A percentile compares a stretch with the other conserved stretches of the same genome.
These are phyloP conservation scores for Pentalonia nigronervosa DNA, from an alignment of 1,140 invertebrate species.

Conservation along the genomic window DNA sequence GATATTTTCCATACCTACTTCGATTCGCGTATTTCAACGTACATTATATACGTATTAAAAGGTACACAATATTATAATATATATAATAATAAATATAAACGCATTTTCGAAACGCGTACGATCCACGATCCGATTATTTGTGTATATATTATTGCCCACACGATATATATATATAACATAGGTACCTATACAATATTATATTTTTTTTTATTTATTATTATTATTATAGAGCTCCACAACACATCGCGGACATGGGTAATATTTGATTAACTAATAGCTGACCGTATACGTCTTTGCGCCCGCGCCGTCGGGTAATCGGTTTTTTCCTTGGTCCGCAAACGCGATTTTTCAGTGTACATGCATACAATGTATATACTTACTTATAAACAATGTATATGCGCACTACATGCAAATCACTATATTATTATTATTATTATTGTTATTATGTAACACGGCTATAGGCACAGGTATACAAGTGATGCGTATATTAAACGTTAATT, in stretches of 20 bases:
- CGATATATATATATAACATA: too few relatives aligned
- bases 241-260: not conserved
- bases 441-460: not conserved
- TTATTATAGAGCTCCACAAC: not conserved
- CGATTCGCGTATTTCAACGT: not conserved
- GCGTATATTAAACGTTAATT: not conserved
- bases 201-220: not conserved
- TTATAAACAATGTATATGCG: not conserved
- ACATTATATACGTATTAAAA: not conserved
- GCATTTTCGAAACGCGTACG: conserved; percentile 14
- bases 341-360: not conserved
- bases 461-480: not conserved
- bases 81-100: not conserved
- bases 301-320: not conserved
- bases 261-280: not conserved
- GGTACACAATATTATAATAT: not conserved
- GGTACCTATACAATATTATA: too few relatives aligned
- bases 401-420: not conserved
- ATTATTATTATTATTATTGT: not conserved
- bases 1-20: not conserved
- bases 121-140: conserved; percentile 35
- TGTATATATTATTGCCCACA: not conserved
- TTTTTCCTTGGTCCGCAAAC: not conserved
- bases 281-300: not conserved
- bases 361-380: not conserved